Evolutionary conservation across 2,888 invertebrate genomes (phyloP).

Genomic region (Lasioglossum morio): DNA sequence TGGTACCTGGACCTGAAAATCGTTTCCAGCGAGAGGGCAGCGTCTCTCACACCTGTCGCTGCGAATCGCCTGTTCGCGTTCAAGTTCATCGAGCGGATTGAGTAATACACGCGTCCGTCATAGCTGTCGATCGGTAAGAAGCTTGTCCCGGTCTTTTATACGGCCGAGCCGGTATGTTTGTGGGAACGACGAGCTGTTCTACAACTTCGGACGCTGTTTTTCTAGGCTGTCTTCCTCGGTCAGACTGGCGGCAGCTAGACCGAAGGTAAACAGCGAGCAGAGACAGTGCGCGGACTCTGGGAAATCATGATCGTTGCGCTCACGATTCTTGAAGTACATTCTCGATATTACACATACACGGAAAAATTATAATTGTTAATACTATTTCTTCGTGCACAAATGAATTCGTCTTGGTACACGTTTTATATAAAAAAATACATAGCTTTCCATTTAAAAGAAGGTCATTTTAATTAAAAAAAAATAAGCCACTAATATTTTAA

Average conservation of each 20-base stretch:
- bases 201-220: slow-evolving; percentile 19
- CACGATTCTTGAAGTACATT: not conserved
- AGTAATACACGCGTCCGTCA: slow-evolving; percentile 13
- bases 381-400: too few species aligned
- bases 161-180: not conserved
- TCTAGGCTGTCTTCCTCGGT: not conserved
- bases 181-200: slow-evolving; percentile 28
- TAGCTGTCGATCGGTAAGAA: slow-evolving; percentile 22
- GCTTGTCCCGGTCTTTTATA: slow-evolving; percentile 6
- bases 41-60: slow-evolving; percentile 12
- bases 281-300: not conserved
- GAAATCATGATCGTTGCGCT: not conserved
- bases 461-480: too few species aligned
- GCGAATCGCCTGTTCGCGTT: slow-evolving; percentile 1
- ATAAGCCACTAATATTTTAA: too few species aligned
- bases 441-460: too few species aligned
- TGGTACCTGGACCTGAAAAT: not conserved
- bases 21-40: not conserved
- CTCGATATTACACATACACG: too few species aligned
- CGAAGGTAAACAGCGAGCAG: not conserved
- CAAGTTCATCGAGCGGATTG: slow-evolving; percentile 17
- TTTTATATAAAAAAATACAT: too few species aligned
- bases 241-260: not conserved
- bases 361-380: too few species aligned
- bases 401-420: too few species aligned